Conservation (phyloP, 2,113 vertebrate genomes). For the Taurulus bubalis region DNA sequence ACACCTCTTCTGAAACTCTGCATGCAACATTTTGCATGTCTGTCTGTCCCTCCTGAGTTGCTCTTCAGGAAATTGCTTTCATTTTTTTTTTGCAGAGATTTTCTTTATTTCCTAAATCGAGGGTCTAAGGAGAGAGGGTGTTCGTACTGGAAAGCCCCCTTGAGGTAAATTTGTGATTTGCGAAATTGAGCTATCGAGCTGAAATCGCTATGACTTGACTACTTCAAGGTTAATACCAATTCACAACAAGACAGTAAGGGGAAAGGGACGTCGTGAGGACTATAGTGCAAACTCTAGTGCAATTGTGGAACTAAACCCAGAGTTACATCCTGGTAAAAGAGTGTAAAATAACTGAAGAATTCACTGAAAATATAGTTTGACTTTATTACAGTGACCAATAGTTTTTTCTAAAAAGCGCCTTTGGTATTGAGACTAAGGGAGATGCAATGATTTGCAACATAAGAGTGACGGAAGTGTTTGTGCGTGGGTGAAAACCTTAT, state of each 20-base stretch:
- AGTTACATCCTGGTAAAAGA: background rate
- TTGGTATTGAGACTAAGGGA: too few relatives aligned
- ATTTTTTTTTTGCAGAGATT: background rate
- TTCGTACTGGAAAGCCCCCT: background rate
- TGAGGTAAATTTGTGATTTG: background rate
- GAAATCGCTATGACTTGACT: background rate
- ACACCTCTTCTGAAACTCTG: background rate
- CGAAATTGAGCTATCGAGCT: too few relatives aligned
- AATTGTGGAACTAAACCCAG: background rate
- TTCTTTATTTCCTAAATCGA: background rate
- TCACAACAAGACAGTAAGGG: background rate
- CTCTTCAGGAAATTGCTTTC: background rate
- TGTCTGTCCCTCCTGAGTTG: too few relatives aligned
- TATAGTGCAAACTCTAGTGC: background rate
- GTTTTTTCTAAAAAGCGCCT: background rate
- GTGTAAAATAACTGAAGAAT: background rate
- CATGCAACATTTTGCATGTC: background rate
- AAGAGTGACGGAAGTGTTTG: background rate
- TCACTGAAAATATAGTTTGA: background rate
- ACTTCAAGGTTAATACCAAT: background rate
- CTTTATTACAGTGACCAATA: background rate
- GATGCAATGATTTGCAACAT: background rate
- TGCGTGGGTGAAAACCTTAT: constrained; percentile 58
- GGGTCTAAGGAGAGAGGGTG: background rate
- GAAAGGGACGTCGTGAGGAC: background rate